These are phyloP conservation scores for Lepidochrysops patricia DNA, from an alignment of 2,888 invertebrate genomes.

Conservation along the genomic window DNA sequence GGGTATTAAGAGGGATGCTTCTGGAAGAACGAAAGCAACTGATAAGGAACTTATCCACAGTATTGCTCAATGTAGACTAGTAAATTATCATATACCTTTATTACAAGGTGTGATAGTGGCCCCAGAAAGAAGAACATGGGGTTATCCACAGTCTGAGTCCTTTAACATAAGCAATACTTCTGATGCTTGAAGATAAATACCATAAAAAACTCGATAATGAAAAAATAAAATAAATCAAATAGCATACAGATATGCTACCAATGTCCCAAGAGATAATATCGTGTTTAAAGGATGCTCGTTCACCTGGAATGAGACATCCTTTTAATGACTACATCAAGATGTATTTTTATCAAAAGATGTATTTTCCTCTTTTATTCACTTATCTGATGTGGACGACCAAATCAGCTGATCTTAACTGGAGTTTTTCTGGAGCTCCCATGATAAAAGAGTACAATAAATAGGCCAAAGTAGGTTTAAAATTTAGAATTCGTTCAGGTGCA, in stretches of 20 bases:
- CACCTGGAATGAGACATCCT: constrained; percentile 27
- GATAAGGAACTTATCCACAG: constrained; percentile 17
- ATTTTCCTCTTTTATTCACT: constrained; percentile 22
- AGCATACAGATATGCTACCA: constrained; percentile 27
- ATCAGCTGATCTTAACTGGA: constrained; percentile 13
- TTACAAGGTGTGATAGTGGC: constrained; percentile 22
- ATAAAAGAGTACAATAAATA: constrained; percentile 18
- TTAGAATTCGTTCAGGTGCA: constrained; percentile 19
- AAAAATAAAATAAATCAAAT: too few relatives aligned
- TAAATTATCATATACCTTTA: constrained; percentile 20
- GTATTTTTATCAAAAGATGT: constrained; percentile 27
- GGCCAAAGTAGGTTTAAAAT: neutral
- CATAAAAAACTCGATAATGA: constrained; percentile 19
- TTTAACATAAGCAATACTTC: constrained; percentile 21
- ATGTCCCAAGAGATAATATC: constrained; percentile 24
- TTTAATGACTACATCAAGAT: constrained; percentile 24
- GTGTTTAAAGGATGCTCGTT: constrained; percentile 21
- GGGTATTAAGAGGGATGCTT: constrained; percentile 2
- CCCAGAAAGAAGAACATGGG: constrained; percentile 25
- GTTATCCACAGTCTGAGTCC: constrained; percentile 22
- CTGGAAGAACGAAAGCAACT: neutral
- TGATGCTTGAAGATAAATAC: constrained; percentile 25
- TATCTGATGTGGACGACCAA: constrained; percentile 13
- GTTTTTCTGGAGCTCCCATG: constrained; percentile 23
- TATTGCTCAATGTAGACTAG: constrained; percentile 19